Evolutionary conservation across 1,140 invertebrate genomes (phyloP).

Genomic region (Brachionus angularis): DNA sequence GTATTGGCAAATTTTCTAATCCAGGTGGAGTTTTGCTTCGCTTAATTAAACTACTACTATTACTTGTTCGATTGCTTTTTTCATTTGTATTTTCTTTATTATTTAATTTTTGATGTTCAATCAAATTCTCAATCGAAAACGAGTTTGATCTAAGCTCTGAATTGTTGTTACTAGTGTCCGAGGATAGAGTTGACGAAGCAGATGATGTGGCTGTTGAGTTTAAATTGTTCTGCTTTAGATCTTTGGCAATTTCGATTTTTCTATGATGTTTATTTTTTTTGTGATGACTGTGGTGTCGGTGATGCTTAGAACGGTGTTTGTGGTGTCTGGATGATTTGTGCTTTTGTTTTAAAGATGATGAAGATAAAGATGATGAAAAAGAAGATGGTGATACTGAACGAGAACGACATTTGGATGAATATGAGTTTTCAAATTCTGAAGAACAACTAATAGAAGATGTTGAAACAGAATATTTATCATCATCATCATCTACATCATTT

Average conservation of each 20-base stretch:
- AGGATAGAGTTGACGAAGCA: conserved; percentile 14
- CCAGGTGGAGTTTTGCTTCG: conserved; percentile 31
- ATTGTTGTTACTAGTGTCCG: too few species aligned
- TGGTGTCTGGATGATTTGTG: too few species aligned
- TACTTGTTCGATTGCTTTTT: neutral
- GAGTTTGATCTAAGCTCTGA: neutral
- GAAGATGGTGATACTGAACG: neutral
- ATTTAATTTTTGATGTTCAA: neutral
- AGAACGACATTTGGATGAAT: neutral
- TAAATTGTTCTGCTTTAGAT: conserved; percentile 15
- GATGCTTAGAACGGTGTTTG: too few species aligned
- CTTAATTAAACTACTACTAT: neutral
- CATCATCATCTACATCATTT: neutral
- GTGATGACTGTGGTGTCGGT: too few species aligned
- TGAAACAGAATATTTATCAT: conserved; percentile 5
- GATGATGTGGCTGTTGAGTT: conserved; percentile 32
- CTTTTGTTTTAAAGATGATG: neutral
- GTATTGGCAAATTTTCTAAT: conserved; percentile 40
- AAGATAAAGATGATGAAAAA: neutral
- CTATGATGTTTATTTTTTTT: neutral
- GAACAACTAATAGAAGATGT: conserved; percentile 17
- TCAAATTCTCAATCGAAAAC: conserved; percentile 38
- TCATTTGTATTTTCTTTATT: neutral
- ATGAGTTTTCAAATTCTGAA: too few species aligned
- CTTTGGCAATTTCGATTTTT: conserved; percentile 1